These are phyloP conservation scores for Lycophotia porphyrea DNA, from an alignment of 2,888 invertebrate genomes.

Conservation along the genomic window DNA sequence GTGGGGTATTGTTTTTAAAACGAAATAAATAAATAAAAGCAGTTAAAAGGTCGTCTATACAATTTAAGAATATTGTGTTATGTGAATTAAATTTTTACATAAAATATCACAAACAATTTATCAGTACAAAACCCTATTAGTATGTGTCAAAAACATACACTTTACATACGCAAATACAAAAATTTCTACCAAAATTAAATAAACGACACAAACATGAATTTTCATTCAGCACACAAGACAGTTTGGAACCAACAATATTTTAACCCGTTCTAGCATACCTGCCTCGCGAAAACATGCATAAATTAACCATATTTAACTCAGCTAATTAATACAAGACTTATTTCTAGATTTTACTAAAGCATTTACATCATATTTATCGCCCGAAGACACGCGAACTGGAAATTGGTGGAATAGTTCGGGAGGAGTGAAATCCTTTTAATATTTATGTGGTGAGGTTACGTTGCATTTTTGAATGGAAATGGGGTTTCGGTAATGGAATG, in stretches of 20 bases:
- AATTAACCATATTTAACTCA: conserved; percentile 65
- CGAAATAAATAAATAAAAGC: neutral
- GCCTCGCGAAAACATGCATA: conserved; percentile 61
- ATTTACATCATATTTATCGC: conserved; percentile 71
- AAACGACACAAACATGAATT: conserved; percentile 34
- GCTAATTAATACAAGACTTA: conserved; percentile 69
- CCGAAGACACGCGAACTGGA: conserved; percentile 55
- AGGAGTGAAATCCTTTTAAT: conserved; percentile 40
- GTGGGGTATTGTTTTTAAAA: neutral
- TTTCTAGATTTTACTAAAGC: conserved; percentile 66
- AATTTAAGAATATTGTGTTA: neutral
- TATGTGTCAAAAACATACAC: conserved; percentile 26
- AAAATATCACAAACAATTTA: neutral
- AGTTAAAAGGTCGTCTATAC: neutral
- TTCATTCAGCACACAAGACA: conserved; percentile 51
- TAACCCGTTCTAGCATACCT: conserved; percentile 47
- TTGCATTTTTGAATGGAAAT: conserved; percentile 21
- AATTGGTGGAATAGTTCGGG: conserved; percentile 58
- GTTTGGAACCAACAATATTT: conserved; percentile 54
- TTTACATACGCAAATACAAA: conserved; percentile 18
- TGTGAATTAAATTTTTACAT: neutral
- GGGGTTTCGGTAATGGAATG: neutral
- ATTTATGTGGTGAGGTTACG: neutral
- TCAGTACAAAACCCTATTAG: neutral
- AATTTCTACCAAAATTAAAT: conserved; percentile 11